Conservation (phyloP, 2,888 invertebrate genomes). For the Cacoxenus indagator region DNA sequence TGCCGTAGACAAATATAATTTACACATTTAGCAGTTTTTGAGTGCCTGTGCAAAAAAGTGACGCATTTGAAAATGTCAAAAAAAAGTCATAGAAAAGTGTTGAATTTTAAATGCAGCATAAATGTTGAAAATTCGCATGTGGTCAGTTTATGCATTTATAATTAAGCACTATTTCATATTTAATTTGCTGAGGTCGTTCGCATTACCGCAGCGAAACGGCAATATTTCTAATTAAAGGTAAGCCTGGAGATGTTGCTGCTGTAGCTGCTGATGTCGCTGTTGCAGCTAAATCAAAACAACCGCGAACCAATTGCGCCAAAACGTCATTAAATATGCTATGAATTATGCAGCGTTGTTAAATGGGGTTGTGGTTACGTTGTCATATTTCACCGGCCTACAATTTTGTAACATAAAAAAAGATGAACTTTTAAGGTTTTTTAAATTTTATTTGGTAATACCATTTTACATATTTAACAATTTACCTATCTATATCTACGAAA, state of each 20-base stretch:
- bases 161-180: conserved; percentile 4
- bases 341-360: conserved; percentile 60
- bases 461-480: no score
- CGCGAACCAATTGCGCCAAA: conserved; percentile 13
- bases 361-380: conserved; percentile 48
- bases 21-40: background rate
- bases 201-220: conserved; percentile 44
- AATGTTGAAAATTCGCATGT: background rate
- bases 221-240: conserved; percentile 63
- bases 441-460: no score
- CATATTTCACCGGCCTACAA: no score
- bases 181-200: conserved; percentile 5
- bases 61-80: no score
- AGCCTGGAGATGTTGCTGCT: background rate
- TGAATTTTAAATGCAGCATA: background rate
- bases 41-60: no score
- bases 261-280: background rate
- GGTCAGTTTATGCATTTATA: conserved; percentile 12
- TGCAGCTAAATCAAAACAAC: conserved; percentile 9
- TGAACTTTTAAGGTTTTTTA: no score
- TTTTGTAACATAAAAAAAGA: no score
- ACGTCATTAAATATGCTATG: conserved; percentile 56
- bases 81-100: background rate
- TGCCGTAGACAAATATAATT: background rate
- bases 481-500: no score